Percentiles rank a stretch among this genome's conserved stretches.
Conservation (phyloP, 2,113 vertebrate species). For the Grallaria varia region DNA sequence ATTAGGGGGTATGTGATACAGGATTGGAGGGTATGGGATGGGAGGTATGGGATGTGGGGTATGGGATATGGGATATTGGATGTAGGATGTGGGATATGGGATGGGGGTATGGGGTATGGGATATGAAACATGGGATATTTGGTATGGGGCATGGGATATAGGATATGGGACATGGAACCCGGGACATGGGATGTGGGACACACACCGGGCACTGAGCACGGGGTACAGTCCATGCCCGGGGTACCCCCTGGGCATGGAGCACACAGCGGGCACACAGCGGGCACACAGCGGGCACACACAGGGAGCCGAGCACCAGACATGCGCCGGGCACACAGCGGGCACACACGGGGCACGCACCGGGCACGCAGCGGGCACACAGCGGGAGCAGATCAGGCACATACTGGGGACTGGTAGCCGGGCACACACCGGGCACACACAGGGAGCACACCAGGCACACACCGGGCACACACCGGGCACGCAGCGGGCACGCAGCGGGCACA, state of each 20-base stretch:
- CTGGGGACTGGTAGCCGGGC: too few relatives aligned
- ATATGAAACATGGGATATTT: neutral
- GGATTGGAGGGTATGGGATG: too few relatives aligned
- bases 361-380: too few relatives aligned
- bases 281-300: too few relatives aligned
- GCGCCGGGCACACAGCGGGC: neutral
- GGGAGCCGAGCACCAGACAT: too few relatives aligned
- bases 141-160: accelerated
- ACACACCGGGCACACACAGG: neutral
- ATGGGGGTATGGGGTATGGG: too few relatives aligned
- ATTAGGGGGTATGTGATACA: too few relatives aligned
- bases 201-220: neutral
- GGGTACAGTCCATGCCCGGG: too few relatives aligned
- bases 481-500: neutral
- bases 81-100: too few relatives aligned
- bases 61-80: too few relatives aligned
- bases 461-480: neutral
- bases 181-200: neutral
- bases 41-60: accelerated
- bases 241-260: neutral
- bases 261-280: neutral
- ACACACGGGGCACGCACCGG: neutral
- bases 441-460: neutral
- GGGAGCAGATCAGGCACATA: neutral
- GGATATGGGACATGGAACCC: accelerated